A percentile compares a stretch with the other conserved stretches of the same genome.
These are phyloP conservation scores for Drosophila ustulata DNA, from an alignment of 2,888 invertebrate species.

Conservation along the genomic window DNA sequence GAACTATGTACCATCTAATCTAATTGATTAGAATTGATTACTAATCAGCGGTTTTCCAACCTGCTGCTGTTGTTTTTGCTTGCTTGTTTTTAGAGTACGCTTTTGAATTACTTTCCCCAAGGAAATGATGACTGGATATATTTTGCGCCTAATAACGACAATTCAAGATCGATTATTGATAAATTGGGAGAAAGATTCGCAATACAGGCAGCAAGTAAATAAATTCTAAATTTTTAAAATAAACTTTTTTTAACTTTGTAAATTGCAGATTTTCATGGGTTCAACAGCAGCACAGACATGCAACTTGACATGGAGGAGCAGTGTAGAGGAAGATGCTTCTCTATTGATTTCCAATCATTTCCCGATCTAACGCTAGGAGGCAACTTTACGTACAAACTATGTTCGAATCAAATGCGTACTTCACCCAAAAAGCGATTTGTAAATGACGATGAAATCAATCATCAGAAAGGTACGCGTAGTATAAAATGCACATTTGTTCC, in stretches of 20 bases:
- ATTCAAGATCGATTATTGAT: conserved; percentile 72
- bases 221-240: background rate
- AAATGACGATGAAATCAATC: conserved; percentile 80
- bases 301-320: conserved; percentile 70
- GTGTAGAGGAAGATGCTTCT: conserved; percentile 76
- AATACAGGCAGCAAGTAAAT: conserved; percentile 68
- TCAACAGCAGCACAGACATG: conserved; percentile 66
- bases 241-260: background rate
- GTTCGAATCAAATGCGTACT: conserved; percentile 83
- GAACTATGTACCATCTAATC: too few species aligned
- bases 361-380: conserved; percentile 33
- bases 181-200: conserved; percentile 66
- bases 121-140: conserved; percentile 69
- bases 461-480: conserved; percentile 67
- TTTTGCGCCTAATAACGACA: conserved; percentile 66
- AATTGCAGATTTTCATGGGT: conserved; percentile 56
- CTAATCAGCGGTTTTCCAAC: background rate
- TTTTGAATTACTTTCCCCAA: conserved; percentile 73
- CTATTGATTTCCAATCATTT: conserved; percentile 68
- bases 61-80: background rate
- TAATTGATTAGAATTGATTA: too few species aligned
- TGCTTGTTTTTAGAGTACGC: conserved; percentile 49
- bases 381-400: conserved; percentile 85
- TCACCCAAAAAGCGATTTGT: conserved; percentile 83
- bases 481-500: conserved; percentile 2